phyloP scores from a whole-genome alignment of 2,888 invertebrate genomes.

The Cylloceria caligata region DNA sequence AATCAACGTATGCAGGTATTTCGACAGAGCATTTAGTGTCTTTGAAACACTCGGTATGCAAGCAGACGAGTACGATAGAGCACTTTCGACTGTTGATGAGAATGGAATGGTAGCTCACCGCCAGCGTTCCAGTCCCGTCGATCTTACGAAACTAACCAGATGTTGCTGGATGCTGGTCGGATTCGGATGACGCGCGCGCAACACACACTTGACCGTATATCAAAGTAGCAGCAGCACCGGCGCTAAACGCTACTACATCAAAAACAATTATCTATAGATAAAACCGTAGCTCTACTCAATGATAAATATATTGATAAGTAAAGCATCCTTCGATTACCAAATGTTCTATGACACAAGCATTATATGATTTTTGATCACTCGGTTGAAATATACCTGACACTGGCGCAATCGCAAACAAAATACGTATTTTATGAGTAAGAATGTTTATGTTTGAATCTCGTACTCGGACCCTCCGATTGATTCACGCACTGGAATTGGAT shows the following conservation, averaged over 20 bases:
- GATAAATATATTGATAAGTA: not conserved
- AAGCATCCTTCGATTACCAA: not conserved
- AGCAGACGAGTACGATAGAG: constrained; percentile 20
- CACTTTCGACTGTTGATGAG: constrained; percentile 44
- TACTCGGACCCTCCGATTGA: constrained; percentile 1
- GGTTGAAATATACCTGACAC: too few species aligned
- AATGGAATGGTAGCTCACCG: constrained; percentile 64
- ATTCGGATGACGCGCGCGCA: constrained; percentile 63
- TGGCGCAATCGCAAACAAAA: not conserved
- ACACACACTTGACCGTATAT: constrained; percentile 57
- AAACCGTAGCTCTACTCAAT: not conserved
- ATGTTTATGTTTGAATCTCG: constrained; percentile 21
- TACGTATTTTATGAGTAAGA: too few species aligned
- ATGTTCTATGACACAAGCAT: not conserved
- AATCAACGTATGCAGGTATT: constrained; percentile 8
- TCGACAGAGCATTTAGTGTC: constrained; percentile 1
- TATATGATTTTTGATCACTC: not conserved
- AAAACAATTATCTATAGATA: constrained; percentile 9
- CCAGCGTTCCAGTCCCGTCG: constrained; percentile 61
- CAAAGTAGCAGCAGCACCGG: constrained; percentile 57
- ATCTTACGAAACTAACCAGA: constrained; percentile 71
- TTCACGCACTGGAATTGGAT: constrained; percentile 25
- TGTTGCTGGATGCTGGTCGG: constrained; percentile 64
- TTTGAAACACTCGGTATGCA: constrained; percentile 16
- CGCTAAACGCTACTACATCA: constrained; percentile 48